Evolutionary conservation across 2,888 invertebrate genomes (phyloP).

Genomic region (Aethes cnicana): DNA sequence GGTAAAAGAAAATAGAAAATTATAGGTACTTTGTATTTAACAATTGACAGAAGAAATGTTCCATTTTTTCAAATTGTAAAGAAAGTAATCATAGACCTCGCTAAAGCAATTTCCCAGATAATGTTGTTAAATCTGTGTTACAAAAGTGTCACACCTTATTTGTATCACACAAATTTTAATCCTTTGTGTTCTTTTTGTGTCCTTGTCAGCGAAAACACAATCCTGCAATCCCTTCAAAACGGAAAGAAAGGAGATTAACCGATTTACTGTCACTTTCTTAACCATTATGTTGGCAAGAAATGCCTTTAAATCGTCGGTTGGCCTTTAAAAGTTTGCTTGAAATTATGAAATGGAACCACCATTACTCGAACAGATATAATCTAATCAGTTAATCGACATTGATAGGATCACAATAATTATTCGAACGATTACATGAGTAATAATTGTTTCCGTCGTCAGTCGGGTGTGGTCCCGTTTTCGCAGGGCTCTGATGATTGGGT

Average conservation of each 20-base stretch:
- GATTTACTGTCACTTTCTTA: conserved; percentile 21
- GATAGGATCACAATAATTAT: conserved; percentile 12
- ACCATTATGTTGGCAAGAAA: conserved; percentile 11
- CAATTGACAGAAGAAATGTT: too few relatives aligned
- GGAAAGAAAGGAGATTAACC: conserved; percentile 7
- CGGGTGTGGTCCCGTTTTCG: conserved; percentile 66
- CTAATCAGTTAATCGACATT: background rate
- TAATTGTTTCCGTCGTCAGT: conserved; percentile 33
- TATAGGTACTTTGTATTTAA: too few relatives aligned
- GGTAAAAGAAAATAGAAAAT: too few relatives aligned
- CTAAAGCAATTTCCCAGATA: conserved; percentile 38
- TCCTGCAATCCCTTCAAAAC: conserved; percentile 1
- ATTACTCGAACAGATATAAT: background rate
- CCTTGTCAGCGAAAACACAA: conserved; percentile 18
- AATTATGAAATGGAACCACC: background rate
- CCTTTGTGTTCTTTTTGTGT: conserved; percentile 54
- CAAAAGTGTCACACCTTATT: too few relatives aligned
- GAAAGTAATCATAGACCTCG: too few relatives aligned
- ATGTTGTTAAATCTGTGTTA: conserved; percentile 52
- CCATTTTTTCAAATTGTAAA: too few relatives aligned
- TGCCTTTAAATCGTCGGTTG: background rate
- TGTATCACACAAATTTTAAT: too few relatives aligned
- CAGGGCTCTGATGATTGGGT: conserved; percentile 53
- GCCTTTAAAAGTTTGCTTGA: background rate
- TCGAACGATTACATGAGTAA: conserved; percentile 7